Evolutionary conservation across 2,888 invertebrate genomes (phyloP).

Genomic region (Idaea aversata): DNA sequence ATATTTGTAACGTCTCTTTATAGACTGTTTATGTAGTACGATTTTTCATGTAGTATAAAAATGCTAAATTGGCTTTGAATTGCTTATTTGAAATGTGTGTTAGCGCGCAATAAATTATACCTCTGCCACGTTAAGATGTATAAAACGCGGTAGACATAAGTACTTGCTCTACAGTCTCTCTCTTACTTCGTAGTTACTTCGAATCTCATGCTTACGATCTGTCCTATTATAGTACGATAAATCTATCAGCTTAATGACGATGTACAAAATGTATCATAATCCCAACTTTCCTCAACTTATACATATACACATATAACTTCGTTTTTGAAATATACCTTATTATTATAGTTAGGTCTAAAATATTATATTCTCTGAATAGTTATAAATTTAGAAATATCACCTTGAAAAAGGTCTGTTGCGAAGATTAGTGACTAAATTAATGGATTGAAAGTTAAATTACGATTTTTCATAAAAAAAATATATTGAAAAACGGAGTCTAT

Average conservation of each 20-base stretch:
- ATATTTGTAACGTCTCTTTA: conserved; percentile 13
- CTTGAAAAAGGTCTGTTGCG: conserved; percentile 66
- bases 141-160: not conserved
- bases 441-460: conserved; percentile 28
- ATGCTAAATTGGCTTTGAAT: not conserved
- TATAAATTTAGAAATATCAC: conserved; percentile 63
- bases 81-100: not conserved
- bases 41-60: not conserved
- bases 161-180: not conserved
- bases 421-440: conserved; percentile 37
- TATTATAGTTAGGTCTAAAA: conserved; percentile 56
- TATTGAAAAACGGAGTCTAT: conserved; percentile 3
- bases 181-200: conserved; percentile 13
- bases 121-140: not conserved
- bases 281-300: conserved; percentile 14
- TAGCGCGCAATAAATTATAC: not conserved
- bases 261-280: conserved; percentile 28
- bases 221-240: conserved; percentile 21
- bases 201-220: conserved; percentile 47
- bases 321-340: conserved; percentile 35
- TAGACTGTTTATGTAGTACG: conserved; percentile 1
- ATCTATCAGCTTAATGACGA: conserved; percentile 24
- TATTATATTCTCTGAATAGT: conserved; percentile 57
- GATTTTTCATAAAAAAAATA: conserved; percentile 16
- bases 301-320: conserved; percentile 23